Evolutionary conservation across 2,888 invertebrate species (phyloP), one percentile per base, ranked within the genome.

Genomic region (Scrobipalpa costella): DNA sequence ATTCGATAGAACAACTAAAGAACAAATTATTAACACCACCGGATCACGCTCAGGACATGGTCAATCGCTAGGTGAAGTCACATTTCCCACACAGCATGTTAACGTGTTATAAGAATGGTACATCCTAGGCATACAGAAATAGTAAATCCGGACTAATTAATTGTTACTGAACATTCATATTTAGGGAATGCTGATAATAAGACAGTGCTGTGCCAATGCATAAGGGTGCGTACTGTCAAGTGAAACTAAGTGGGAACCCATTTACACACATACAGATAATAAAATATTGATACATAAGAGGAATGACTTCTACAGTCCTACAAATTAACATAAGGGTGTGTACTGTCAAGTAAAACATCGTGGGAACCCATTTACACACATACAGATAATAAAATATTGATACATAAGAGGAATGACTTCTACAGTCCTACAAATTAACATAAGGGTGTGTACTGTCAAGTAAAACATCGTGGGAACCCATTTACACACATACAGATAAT

Each of bases 321-420:
- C 7, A 38, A 38, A 38, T 3, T 40, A 11, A 3, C n/a, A 1
- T 13, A 1, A 34, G 34, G 5, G 34, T 7, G 34, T 34, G n/a
- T 2, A 40, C 40, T 11, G 11, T 11, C 40, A 2, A 40, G 1
- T 13, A 13, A 13, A 11, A 40, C 7, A 13, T 11, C 3, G 40
- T 2, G 6, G 11, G 7, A 40, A 40, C 13, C 8, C 38, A 38
- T 13, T 40, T 40, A 40, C 13, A 40, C 40, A n/a, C n/a, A n/a
- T n/a, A 40, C 11, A 13, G 38, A 38, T 38, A 9, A 13, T 13
- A 40, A 13, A 7, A 40, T 40, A 13, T 8, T 38, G 40, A 11
- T 40, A 40, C 40, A 40, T n/a, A n/a, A n/a, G n/a, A 40, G 40
- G 40, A 40, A 40, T 40, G 40, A 40, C 7, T 40, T 40, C 40